A percentile compares a stretch with the other conserved stretches of the same genome.
phyloP scores from a whole-genome alignment of 2,888 invertebrate species.

The Lasioglossum leucozonium region DNA sequence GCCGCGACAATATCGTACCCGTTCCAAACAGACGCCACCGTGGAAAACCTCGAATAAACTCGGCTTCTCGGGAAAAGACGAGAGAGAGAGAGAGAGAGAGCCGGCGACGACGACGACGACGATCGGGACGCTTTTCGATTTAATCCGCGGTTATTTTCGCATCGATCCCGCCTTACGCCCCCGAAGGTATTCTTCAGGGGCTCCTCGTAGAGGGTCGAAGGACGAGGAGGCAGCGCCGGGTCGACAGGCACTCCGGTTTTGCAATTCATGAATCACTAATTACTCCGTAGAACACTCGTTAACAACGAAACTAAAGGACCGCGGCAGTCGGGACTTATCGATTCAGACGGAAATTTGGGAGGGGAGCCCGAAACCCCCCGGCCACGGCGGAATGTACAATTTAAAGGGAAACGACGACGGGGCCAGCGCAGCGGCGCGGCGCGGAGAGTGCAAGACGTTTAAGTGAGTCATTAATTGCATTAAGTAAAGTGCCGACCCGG shows the following conservation, averaged over 20 bases:
- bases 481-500: conserved; percentile 73
- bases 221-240: conserved; percentile 10
- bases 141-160: conserved; percentile 2
- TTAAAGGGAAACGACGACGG: conserved; percentile 54
- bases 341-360: conserved; percentile 60
- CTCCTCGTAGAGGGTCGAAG: conserved; percentile 13
- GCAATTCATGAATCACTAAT: conserved; percentile 66
- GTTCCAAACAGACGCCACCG: not conserved
- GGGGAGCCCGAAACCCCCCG: not conserved
- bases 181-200: not conserved
- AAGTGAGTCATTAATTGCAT: conserved; percentile 77
- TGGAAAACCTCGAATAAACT: conserved; percentile 18
- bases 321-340: conserved; percentile 59
- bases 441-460: conserved; percentile 67
- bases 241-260: conserved; percentile 47
- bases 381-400: conserved; percentile 55
- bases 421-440: no score
- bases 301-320: conserved; percentile 56
- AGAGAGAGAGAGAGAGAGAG: no score
- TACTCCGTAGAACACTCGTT: conserved; percentile 59
- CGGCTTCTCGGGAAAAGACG: not conserved
- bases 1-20: conserved; percentile 32
- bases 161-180: not conserved
- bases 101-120: not conserved
- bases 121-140: not conserved